These are phyloP conservation scores for Leptodactylus fuscus DNA, from an alignment of 2,113 vertebrate species.

Conservation along the genomic window DNA sequence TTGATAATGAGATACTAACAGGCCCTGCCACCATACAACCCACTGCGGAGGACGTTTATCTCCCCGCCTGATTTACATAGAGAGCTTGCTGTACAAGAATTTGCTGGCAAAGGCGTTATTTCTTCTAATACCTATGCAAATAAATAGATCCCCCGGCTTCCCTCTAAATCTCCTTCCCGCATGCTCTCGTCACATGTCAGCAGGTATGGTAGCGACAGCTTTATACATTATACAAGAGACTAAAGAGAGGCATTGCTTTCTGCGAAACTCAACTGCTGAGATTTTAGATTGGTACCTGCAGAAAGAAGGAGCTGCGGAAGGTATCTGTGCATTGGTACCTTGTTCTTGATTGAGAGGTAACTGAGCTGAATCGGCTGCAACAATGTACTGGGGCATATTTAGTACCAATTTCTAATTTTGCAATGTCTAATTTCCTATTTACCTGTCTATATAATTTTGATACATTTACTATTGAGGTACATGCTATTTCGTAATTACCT, in stretches of 20 bases:
- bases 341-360: too few species aligned
- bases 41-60: neutral
- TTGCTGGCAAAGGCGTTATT: conserved; percentile 30
- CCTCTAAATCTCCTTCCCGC: conserved; percentile 27
- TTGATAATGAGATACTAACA: conserved; percentile 33
- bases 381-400: too few species aligned
- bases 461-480: too few species aligned
- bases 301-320: neutral
- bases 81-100: neutral
- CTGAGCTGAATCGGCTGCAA: too few species aligned
- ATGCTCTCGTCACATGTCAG: conserved; percentile 25
- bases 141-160: conserved; percentile 6
- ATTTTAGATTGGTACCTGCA: neutral
- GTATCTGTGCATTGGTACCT: neutral
- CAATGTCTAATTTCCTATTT: too few species aligned
- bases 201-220: conserved; percentile 15
- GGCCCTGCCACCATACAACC: neutral
- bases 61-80: neutral
- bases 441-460: too few species aligned
- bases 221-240: conserved; percentile 46
- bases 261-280: neutral
- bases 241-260: conserved; percentile 23
- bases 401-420: too few species aligned
- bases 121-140: conserved; percentile 26
- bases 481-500: too few species aligned